Evolutionary conservation across 2,113 vertebrate species (phyloP).

Genomic region (Thamnophis sirtalis): DNA sequence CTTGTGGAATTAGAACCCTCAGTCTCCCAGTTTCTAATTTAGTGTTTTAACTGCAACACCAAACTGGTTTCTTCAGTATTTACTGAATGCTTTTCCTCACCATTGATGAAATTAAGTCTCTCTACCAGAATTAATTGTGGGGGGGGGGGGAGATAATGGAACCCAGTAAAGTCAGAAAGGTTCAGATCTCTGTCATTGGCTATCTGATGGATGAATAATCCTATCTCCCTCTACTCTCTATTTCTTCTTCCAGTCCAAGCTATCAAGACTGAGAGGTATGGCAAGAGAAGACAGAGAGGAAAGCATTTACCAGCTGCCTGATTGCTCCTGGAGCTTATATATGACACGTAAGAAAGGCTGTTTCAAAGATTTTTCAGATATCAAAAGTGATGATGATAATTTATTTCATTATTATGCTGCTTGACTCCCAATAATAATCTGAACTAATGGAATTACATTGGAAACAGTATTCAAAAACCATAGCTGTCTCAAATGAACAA

Average conservation of each 20-base stretch:
- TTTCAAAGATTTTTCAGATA: not conserved
- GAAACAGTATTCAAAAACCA: not conserved
- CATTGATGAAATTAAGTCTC: not conserved
- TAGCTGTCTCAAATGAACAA: not conserved
- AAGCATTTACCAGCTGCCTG: not conserved
- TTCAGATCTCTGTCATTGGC: not conserved
- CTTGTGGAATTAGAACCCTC: not conserved
- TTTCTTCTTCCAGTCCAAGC: not conserved
- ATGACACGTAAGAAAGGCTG: not conserved
- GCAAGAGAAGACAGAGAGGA: not conserved
- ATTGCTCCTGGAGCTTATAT: not conserved
- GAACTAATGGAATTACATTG: not conserved
- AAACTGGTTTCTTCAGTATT: not conserved
- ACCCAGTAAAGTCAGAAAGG: not conserved
- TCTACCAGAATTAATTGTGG: not conserved
- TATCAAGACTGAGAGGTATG: not conserved
- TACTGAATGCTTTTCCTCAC: not conserved
- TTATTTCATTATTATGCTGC: not conserved
- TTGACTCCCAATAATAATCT: not conserved
- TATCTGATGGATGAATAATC: not conserved
- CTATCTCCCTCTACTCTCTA: not conserved
- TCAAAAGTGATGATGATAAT: not conserved
- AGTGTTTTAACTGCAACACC: not conserved
- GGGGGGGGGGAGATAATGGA: not conserved
- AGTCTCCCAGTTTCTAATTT: not conserved